These are phyloP conservation scores for Enteromius afrohamiltoni DNA, from an alignment of 2,797 vertebrate genomes.

Conservation along the genomic window DNA sequence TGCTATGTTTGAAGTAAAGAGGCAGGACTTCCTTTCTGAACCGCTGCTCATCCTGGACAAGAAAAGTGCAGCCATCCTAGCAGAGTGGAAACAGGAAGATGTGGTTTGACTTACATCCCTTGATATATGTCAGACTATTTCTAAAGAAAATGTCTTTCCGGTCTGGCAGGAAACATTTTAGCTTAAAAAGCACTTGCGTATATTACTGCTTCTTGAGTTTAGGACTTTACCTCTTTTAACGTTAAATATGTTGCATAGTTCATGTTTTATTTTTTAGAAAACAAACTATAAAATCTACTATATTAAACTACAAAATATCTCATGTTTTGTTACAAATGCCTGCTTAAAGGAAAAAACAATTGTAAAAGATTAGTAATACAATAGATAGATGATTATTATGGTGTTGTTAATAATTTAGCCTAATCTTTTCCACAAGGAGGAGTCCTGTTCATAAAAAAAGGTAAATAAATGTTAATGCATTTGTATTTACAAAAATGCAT, in stretches of 20 bases:
- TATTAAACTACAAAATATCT: neutral
- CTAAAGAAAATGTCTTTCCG: neutral
- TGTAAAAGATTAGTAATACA: neutral
- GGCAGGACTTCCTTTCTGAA: constrained; percentile 62
- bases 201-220: neutral
- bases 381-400: neutral
- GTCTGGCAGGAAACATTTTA: constrained; percentile 2
- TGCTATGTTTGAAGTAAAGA: constrained; percentile 62
- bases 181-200: neutral
- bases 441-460: neutral
- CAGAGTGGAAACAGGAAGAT: constrained; percentile 19
- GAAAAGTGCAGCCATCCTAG: constrained; percentile 60
- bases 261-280: neutral
- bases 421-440: too few species aligned
- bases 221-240: neutral
- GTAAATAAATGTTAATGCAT: neutral
- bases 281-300: neutral
- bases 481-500: neutral
- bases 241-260: neutral
- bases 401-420: too few species aligned
- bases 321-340: neutral
- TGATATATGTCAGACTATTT: neutral
- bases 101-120: constrained; percentile 1
- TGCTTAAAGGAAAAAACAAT: neutral
- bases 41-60: constrained; percentile 55